phyloP scores from a whole-genome alignment of 2,113 vertebrate species.

The Alaudala cheleensis region DNA sequence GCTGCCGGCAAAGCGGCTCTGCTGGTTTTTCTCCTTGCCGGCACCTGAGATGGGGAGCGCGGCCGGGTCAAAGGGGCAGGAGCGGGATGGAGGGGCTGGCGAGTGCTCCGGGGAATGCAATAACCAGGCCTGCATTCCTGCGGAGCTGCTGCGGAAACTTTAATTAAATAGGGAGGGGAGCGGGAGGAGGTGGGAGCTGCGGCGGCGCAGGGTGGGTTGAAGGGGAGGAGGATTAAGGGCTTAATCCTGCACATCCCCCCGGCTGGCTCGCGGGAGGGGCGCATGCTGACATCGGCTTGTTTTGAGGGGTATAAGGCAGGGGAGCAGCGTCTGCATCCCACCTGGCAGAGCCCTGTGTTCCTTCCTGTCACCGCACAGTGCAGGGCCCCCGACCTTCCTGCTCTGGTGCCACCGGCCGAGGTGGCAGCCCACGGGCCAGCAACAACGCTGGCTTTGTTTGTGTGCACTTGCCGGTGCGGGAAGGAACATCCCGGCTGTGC shows the following conservation, averaged over 20 bases:
- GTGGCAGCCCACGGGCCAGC: neutral
- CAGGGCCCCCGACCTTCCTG: neutral
- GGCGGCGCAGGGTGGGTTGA: constrained; percentile 48
- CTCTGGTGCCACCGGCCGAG: neutral
- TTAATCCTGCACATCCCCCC: neutral
- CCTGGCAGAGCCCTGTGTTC: accelerated
- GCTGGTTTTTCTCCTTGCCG: constrained; percentile 70
- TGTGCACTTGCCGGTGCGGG: neutral
- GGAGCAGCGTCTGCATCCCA: neutral
- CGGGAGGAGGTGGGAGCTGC: constrained; percentile 67
- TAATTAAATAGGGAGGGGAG: constrained; percentile 82
- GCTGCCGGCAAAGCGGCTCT: constrained; percentile 43
- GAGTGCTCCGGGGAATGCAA: constrained; percentile 71
- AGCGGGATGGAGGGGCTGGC: neutral
- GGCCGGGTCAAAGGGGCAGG: constrained; percentile 36
- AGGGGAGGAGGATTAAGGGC: constrained; percentile 44
- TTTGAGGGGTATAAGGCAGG: neutral
- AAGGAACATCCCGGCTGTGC: neutral
- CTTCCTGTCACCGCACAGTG: neutral
- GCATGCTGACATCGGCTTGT: neutral
- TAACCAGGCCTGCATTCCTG: constrained; percentile 81
- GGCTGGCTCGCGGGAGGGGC: neutral
- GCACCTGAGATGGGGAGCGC: constrained; percentile 55
- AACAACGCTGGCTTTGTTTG: constrained; percentile 49
- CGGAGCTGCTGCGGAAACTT: constrained; percentile 86